Conservation (phyloP, 2,888 invertebrate genomes). For the Colletes collaris region DNA sequence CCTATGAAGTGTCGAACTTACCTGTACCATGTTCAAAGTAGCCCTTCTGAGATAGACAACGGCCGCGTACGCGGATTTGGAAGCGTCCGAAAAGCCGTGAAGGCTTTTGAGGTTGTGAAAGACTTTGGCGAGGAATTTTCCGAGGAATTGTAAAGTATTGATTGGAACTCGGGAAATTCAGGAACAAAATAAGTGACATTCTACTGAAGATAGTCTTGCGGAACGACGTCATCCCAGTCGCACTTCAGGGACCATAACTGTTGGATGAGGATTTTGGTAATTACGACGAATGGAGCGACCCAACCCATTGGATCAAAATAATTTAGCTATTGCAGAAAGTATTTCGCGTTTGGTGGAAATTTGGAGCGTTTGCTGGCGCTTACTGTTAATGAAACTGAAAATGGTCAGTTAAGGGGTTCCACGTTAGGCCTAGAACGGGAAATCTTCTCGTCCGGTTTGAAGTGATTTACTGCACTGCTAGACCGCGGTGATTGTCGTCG, state of each 20-base stretch:
- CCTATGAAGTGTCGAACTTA: neutral
- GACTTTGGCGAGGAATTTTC: neutral
- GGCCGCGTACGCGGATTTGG: neutral
- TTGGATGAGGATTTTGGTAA: neutral
- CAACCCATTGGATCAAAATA: neutral
- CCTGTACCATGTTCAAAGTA: neutral
- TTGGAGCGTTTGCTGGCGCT: neutral
- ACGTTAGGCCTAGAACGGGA: too few species aligned
- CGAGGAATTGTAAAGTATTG: neutral
- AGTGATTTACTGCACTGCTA: too few species aligned
- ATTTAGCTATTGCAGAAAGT: too few species aligned
- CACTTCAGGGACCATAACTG: neutral
- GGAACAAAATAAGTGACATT: neutral
- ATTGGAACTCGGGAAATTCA: neutral
- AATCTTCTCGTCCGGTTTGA: too few species aligned
- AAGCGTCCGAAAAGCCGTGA: neutral
- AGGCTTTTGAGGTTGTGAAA: neutral
- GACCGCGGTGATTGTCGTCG: too few species aligned
- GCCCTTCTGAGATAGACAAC: neutral
- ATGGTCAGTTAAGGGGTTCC: too few species aligned
- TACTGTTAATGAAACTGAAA: neutral
- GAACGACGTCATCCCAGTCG: too few species aligned
- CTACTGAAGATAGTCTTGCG: neutral
- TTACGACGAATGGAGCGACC: neutral
- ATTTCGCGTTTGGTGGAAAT: too few species aligned